Evolutionary conservation across 64 coral and sea anemone genomes (phyloP), one percentile per base, ranked within the genome.

Genomic region (Montipora sp.): DNA sequence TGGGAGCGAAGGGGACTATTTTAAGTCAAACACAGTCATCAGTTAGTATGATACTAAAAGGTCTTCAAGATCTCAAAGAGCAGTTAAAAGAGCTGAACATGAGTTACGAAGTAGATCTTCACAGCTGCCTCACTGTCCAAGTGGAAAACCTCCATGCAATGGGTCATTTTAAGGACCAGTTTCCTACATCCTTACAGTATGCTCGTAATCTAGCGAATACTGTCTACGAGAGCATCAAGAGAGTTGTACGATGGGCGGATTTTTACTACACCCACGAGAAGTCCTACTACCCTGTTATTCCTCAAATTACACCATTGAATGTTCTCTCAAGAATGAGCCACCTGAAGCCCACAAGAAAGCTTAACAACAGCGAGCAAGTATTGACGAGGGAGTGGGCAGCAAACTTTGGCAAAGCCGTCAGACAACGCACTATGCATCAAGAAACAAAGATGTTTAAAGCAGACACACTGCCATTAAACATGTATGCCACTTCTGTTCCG

Each of bases 211-310:
- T 75, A 4, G 60, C 0, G 7, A 86, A 85, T 46, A 92, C 48
- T 1, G 90, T 85, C 47, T 92, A 92, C 22, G 80, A 92, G 45
- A 83, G 90, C 50, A 81, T 92, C 57, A 92, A 76, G 44, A 55
- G 67, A 55, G 63, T 72, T 75, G 78, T 60, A 74, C 80, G 49
- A 36, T 92, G 67, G 79, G 69, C 48, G 22, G 79, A 67, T 61
- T 63, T 61, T 24, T 78, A 78, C 51, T 79, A 60, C 87, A 89
- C 87, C 47, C 87, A 89, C 51, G 87, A 78, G 75, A 45, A 78
- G 87, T 78, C 75, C 27, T 79, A 67, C 60, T 89, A 89, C 59
- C 87, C 85, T 88, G 68, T 88, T 57, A 57, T 55, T 75, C 46
- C 47, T 88, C 70, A 75, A 57, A 75, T 75, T 57, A 88, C 70